Base-by-base conservation (phyloP, 1,140 invertebrate genomes). In the Drosophila funebris region DNA sequence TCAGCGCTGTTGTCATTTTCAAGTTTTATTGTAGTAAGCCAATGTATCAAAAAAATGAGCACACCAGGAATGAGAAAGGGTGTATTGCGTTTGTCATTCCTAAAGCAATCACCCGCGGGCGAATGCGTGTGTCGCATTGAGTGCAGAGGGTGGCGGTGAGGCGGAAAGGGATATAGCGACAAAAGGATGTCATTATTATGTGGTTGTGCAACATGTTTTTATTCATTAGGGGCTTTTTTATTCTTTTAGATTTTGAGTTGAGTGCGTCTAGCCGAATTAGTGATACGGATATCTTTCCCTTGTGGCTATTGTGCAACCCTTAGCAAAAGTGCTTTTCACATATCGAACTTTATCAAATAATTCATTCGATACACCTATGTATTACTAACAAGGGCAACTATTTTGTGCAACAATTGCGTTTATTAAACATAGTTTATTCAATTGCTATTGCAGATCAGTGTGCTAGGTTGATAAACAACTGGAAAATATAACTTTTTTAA, bases 121-220 rank as follows among this genome's bases (percentile, higher is more conserved):
- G 29, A 39, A 31, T 69, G 41, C 52, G 44, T 57, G 63, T 73
- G 62, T 66, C 24, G 43, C 41, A 50, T 58, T 60, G 20, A 39
- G 24, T 11, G n/a, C 29, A 8, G 33, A 52, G 36, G 33, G 24
- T 37, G 60, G 57, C 22, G 22, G 54, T 24, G 24, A n/a, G 33
- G 18, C 29, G 54, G 61, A 56, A 33, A 53, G 63, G 16, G 60
- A 63, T 64, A 72, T 73, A 69, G 61, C 77, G 60, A 76, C 80
- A 80, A 77, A 75, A 81, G 71, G 82, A 87, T 85, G 81, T 87
- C 81, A 87, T 85, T 87, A 85, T 87, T 81, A 75, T 87, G 82
- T 81, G 81, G 81, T 87, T 71, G 82, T 73, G 81, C 77, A 87
- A 81, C 82, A 87, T 81, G 82, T 85, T 80, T 85, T 80, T 73